phyloP scores from a whole-genome alignment of 1,140 invertebrate species.

The Listronotus bonariensis region DNA sequence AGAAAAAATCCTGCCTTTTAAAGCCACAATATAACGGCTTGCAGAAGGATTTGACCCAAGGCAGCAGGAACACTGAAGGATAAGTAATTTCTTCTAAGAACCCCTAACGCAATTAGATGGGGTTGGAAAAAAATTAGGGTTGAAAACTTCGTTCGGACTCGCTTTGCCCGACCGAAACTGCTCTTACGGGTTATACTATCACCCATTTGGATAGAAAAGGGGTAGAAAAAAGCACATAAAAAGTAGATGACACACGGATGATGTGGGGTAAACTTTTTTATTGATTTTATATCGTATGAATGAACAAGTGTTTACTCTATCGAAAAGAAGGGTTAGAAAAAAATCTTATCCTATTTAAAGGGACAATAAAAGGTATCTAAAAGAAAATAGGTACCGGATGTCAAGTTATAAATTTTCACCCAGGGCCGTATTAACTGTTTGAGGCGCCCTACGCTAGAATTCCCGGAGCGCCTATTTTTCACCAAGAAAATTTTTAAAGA shows the following conservation, averaged over 20 bases:
- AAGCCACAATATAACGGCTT: neutral
- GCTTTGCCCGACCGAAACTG: conserved; percentile 14
- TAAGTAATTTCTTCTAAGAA: conserved; percentile 45
- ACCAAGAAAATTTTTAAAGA: too few relatives aligned
- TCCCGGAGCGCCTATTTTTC: too few relatives aligned
- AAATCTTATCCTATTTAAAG: too few relatives aligned
- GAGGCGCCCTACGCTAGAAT: too few relatives aligned
- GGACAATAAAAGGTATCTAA: too few relatives aligned
- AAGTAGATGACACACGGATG: conserved; percentile 31
- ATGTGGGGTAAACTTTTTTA: conserved; percentile 32
- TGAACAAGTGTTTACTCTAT: too few relatives aligned
- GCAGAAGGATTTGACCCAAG: conserved; percentile 22
- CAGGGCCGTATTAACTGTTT: too few relatives aligned
- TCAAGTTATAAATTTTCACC: too few relatives aligned
- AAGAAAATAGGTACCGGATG: too few relatives aligned
- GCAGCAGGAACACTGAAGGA: conserved; percentile 36
- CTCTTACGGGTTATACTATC: conserved; percentile 1
- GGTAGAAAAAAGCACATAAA: conserved; percentile 22
- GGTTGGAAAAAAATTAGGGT: conserved; percentile 49
- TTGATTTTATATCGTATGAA: too few relatives aligned
- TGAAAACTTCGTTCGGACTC: conserved; percentile 41
- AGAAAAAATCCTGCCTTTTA: neutral
- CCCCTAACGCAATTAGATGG: conserved; percentile 48
- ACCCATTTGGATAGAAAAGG: conserved; percentile 11
- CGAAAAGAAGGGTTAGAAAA: too few relatives aligned